Evolutionary conservation across 2,113 vertebrate species (phyloP), one percentile per base, ranked within the genome.

Genomic region (Oncorhynchus gorbuscha): DNA sequence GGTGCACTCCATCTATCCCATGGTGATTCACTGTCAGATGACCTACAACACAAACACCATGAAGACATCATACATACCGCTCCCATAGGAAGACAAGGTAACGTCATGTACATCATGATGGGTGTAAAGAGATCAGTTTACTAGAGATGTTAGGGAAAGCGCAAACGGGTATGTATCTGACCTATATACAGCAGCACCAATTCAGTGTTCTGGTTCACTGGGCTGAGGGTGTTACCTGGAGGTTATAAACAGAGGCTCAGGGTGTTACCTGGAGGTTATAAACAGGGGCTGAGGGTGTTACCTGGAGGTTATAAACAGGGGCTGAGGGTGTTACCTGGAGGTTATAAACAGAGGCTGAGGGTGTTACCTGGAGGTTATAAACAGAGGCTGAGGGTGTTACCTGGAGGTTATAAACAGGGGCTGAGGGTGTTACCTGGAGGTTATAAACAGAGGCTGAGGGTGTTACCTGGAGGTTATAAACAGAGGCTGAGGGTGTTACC

Each of bases 1-100:
- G 92, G 91, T 9, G 90, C 86, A 4, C 80, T 89, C 92, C 93
- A 93, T 79, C 79, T 85, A 77, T 88, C 80, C 93, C 92, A 93
- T 0, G 91, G 90, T 28, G 91, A 90, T 71, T 86, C 84, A 59
- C 81, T 85, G 28, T 89, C 89, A 3, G 12, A 22, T n/a, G 90
- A 90, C 73, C 93, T 93, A 71, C 28, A 30, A 7, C 73, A 67
- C 13, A 80, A 72, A 76, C 48, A 74, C 59, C 59, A 22, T n/a
- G 6, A 20, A 58, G 55, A 65, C 4, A 30, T 39, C 32, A 64
- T 9, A 32, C 51, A 4, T 49, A 55, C 67, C 64, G 65, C n/a
- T 32, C 26, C 61, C 35, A 69, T 11, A 59, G 12, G 32, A 64
- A 65, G 39, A 72, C 24, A 66, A 35, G 61, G 59, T 72, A 61